Percentiles rank a stretch among this genome's conserved stretches.
Evolutionary conservation across 2,113 vertebrate species (phyloP).

Genomic region (Dicrurus megarhynchus): DNA sequence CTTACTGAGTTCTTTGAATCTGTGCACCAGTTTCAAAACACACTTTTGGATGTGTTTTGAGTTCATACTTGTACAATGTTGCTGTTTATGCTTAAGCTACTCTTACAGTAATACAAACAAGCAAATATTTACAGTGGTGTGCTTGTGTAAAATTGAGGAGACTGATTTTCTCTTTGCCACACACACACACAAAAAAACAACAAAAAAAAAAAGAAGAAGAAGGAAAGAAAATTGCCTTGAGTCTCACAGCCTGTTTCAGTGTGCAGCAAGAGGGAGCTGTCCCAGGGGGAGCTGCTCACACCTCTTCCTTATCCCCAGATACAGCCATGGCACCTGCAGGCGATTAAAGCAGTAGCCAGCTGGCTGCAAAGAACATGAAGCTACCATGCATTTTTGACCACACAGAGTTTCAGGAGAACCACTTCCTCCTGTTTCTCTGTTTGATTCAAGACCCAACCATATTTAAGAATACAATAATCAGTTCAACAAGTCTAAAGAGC

Average conservation of each 20-base stretch:
- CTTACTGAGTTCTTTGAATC: slow-evolving; percentile 66
- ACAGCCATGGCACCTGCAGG: slow-evolving; percentile 39
- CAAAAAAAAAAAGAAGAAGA: neutral
- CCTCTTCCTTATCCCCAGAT: slow-evolving; percentile 49
- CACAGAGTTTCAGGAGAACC: neutral
- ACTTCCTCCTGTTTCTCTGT: neutral
- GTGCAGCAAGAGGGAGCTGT: slow-evolving; percentile 45
- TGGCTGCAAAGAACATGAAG: neutral
- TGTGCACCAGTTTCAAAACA: slow-evolving; percentile 55
- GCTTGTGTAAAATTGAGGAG: slow-evolving; percentile 38
- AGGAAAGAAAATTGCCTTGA: neutral
- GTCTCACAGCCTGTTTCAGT: slow-evolving; percentile 50
- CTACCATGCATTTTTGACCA: neutral
- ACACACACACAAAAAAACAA: neutral
- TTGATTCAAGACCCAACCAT: slow-evolving; percentile 3
- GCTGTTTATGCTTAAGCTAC: slow-evolving; percentile 52
- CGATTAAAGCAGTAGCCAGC: slow-evolving; percentile 3
- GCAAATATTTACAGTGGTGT: slow-evolving; percentile 75
- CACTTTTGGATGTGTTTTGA: neutral
- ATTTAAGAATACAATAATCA: neutral
- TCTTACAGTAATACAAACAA: slow-evolving; percentile 56
- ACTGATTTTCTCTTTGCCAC: slow-evolving; percentile 19
- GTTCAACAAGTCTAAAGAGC: slow-evolving; percentile 17
- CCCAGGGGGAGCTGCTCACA: neutral
- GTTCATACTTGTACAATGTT: neutral